Evolutionary conservation across 2,888 invertebrate genomes (phyloP).

Genomic region (Diloba caeruleocephala): DNA sequence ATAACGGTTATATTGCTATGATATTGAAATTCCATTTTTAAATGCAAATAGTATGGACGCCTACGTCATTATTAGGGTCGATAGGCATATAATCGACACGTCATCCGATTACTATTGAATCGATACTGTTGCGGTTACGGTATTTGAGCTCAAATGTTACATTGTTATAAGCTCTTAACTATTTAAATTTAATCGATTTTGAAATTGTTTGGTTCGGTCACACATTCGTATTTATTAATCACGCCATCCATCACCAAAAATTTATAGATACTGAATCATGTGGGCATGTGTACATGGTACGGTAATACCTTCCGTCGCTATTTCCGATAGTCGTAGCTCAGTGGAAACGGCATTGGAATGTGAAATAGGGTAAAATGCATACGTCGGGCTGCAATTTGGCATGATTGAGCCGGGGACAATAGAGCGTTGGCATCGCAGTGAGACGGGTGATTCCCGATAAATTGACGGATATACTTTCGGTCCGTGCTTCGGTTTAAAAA

Average conservation of each 20-base stretch:
- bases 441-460: constrained; percentile 57
- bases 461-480: constrained; percentile 63
- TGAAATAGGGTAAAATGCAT: constrained; percentile 79
- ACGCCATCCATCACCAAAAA: constrained; percentile 48
- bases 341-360: constrained; percentile 61
- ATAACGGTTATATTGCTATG: constrained; percentile 29
- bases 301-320: constrained; percentile 53
- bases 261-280: constrained; percentile 43
- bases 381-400: constrained; percentile 72
- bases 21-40: constrained; percentile 43
- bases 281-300: constrained; percentile 37
- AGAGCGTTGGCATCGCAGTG: constrained; percentile 52
- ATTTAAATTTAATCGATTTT: constrained; percentile 57
- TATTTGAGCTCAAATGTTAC: constrained; percentile 39
- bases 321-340: constrained; percentile 63
- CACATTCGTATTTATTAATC: constrained; percentile 42
- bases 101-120: constrained; percentile 46
- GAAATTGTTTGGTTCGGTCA: constrained; percentile 41
- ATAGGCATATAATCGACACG: constrained; percentile 36
- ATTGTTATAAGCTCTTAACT: constrained; percentile 49
- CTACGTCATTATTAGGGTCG: constrained; percentile 45
- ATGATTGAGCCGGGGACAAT: constrained; percentile 75
- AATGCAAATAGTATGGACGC: constrained; percentile 53
- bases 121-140: constrained; percentile 48
- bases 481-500: constrained; percentile 51